A percentile compares a stretch with the other conserved stretches of the same genome.
These are phyloP conservation scores for Arrhamphus sclerolepis DNA, from an alignment of 2,797 vertebrate species.

Conservation along the genomic window DNA sequence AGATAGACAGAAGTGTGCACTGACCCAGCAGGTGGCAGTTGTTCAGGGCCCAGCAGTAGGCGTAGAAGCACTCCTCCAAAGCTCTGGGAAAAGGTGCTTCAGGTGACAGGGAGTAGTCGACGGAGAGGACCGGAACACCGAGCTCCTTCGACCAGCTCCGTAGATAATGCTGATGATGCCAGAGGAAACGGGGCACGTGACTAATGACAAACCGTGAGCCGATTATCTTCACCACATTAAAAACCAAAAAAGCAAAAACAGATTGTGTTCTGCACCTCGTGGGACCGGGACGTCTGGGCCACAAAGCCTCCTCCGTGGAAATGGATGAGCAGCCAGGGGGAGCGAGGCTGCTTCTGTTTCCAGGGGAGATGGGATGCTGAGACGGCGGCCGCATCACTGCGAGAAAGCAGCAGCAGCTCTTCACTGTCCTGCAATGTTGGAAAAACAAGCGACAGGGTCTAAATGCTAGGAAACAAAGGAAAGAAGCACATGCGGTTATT, in stretches of 20 bases:
- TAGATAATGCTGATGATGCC: slow-evolving; percentile 73
- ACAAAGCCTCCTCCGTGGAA: slow-evolving; percentile 85
- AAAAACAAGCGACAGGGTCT: neutral
- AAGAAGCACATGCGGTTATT: too few relatives aligned
- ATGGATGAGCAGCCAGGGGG: slow-evolving; percentile 80
- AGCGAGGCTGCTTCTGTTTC: slow-evolving; percentile 71
- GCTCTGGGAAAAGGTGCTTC: slow-evolving; percentile 83
- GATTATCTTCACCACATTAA: too few relatives aligned
- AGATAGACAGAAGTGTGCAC: too few relatives aligned
- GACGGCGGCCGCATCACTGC: slow-evolving; percentile 69
- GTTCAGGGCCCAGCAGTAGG: slow-evolving; percentile 85
- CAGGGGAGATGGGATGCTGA: slow-evolving; percentile 74
- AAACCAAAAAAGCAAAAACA: too few relatives aligned
- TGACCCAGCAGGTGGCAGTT: slow-evolving; percentile 81
- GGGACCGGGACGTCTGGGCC: slow-evolving; percentile 83
- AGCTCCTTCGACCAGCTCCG: slow-evolving; percentile 81
- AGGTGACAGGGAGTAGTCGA: slow-evolving; percentile 83
- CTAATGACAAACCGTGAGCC: too few relatives aligned
- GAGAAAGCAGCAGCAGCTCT: slow-evolving; percentile 76
- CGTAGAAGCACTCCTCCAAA: slow-evolving; percentile 84
- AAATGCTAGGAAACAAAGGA: too few relatives aligned
- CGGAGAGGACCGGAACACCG: slow-evolving; percentile 77
- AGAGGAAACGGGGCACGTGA: too few relatives aligned
- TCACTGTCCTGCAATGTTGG: slow-evolving; percentile 83
- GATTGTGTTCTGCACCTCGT: slow-evolving; percentile 68